A percentile compares a stretch with the other conserved stretches of the same genome.
Evolutionary conservation across 92 coral and sea anemone species (phyloP).

Genomic region (Phymanthus crucifer): DNA sequence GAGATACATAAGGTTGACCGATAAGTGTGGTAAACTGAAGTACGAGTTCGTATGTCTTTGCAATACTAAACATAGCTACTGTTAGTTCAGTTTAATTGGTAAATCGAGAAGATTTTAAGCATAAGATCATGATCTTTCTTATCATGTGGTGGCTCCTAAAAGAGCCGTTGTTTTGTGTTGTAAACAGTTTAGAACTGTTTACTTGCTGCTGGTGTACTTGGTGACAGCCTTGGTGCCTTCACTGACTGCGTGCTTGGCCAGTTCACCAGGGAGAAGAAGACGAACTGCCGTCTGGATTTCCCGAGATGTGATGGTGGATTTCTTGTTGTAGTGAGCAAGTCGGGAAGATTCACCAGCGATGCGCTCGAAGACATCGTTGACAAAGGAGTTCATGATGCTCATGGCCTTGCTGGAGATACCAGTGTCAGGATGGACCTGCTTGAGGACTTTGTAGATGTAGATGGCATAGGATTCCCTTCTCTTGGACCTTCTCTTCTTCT

Average conservation of each 20-base stretch:
- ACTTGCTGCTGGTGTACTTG: slow-evolving; percentile 80
- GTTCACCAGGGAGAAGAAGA: slow-evolving; percentile 44
- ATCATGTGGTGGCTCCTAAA: slow-evolving; percentile 56
- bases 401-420: slow-evolving; percentile 93
- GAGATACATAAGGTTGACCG: no score
- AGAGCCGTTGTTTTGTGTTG: slow-evolving; percentile 48
- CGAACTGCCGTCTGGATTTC: slow-evolving; percentile 29
- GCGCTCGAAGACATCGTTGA: slow-evolving; percentile 85
- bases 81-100: background rate
- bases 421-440: slow-evolving; percentile 93
- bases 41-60: no score
- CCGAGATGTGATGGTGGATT: slow-evolving; percentile 30
- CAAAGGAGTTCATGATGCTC: slow-evolving; percentile 92
- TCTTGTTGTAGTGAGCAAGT: slow-evolving; percentile 15
- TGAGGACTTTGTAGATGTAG: slow-evolving; percentile 87
- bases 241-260: slow-evolving; percentile 53
- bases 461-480: slow-evolving; percentile 78
- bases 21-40: no score
- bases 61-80: no score
- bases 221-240: slow-evolving; percentile 81
- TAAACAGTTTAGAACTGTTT: slow-evolving; percentile 34
- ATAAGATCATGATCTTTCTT: slow-evolving; percentile 38
- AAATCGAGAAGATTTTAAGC: background rate
- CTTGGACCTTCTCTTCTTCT: slow-evolving; percentile 43
- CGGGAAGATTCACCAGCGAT: slow-evolving; percentile 58